Base-by-base conservation (phyloP, 2,888 invertebrate species). In the Uropetala carovei region DNA sequence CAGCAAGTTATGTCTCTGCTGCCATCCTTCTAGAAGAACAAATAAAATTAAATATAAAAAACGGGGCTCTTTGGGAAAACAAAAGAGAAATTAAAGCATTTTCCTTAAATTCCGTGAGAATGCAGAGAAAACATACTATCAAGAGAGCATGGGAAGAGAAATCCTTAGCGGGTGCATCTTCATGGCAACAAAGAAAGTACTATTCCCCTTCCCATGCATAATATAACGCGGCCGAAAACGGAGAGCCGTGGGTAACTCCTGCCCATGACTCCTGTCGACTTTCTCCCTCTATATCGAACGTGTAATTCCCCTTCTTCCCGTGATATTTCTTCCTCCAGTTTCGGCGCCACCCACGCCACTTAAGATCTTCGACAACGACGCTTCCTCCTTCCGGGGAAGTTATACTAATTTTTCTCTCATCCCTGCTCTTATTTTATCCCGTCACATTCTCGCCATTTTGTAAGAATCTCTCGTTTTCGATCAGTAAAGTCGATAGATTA, bases 121-220 rank as follows among this genome's bases (percentile, higher is more conserved):
- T 3, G 14, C 10, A 75, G 27, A 75, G 75, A 75, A 75, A 75
- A 27, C 22, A 75, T 27, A 27, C 22, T 75, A 43, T 22, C 11
- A 75, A 75, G 75, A 75, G 75, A 75, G 75, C 27, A 27, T 75
- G 75, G 75, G 75, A 75, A 75, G 22, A 75, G 75, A 75, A 75
- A 75, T 75, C 27, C 75, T 13, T 0, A 13, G 75, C 22, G 75
- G 75, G 27, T 75, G 75, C 75, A 27, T 75, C 75, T 27, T 11
- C 9, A 18, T 22, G 75, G 13, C 27, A 75, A 75, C 27, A 75
- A 75, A 75, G 75, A 75, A 75, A 75, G 18, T 18, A n/a, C n/a
- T 22, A 22, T 18, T 5, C 18, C 22, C 22, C 22, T 75, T 75
- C 75, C 75, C 75, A 18, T 75, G 27, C 14, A 64, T 10, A 64